Evolutionary conservation across 2,113 vertebrate genomes (phyloP).

Genomic region (Forbesichthys agassizii): DNA sequence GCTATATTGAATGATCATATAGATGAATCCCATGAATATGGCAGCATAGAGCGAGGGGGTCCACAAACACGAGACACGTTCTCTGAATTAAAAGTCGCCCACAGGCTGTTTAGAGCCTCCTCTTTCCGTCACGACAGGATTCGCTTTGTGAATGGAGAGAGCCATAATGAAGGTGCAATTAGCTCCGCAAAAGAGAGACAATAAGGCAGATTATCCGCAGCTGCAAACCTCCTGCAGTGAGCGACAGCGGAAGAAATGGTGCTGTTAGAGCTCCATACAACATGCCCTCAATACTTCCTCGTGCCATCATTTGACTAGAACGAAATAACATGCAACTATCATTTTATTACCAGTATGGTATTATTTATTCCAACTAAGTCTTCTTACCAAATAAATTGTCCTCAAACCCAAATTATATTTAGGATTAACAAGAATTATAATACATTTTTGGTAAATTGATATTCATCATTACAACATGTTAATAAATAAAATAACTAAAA

Average conservation of each 20-base stretch:
- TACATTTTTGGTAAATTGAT: not conserved
- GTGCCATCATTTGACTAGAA: slow-evolving; percentile 1
- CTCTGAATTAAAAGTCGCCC: slow-evolving; percentile 51
- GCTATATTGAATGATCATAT: slow-evolving; percentile 26
- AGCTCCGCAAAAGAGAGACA: slow-evolving; percentile 43
- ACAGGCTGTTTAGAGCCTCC: slow-evolving; percentile 53
- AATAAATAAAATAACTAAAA: no score
- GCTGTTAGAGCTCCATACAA: slow-evolving; percentile 22
- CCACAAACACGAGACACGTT: slow-evolving; percentile 45
- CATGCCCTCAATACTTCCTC: slow-evolving; percentile 25
- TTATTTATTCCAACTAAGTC: not conserved
- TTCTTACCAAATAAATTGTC: not conserved
- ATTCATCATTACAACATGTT: not conserved
- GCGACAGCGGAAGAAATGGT: slow-evolving; percentile 30
- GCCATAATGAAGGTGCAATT: slow-evolving; percentile 70
- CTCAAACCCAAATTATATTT: not conserved
- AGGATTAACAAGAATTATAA: not conserved
- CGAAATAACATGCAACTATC: not conserved
- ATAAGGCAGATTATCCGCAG: slow-evolving; percentile 68
- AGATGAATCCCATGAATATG: slow-evolving; percentile 53
- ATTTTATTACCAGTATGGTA: not conserved
- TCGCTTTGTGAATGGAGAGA: slow-evolving; percentile 72
- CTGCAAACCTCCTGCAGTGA: slow-evolving; percentile 56
- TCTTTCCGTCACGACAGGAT: slow-evolving; percentile 61
- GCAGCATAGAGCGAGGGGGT: slow-evolving; percentile 38